Conservation (phyloP, 2,113 vertebrate genomes). For the Lanius collurio region DNA sequence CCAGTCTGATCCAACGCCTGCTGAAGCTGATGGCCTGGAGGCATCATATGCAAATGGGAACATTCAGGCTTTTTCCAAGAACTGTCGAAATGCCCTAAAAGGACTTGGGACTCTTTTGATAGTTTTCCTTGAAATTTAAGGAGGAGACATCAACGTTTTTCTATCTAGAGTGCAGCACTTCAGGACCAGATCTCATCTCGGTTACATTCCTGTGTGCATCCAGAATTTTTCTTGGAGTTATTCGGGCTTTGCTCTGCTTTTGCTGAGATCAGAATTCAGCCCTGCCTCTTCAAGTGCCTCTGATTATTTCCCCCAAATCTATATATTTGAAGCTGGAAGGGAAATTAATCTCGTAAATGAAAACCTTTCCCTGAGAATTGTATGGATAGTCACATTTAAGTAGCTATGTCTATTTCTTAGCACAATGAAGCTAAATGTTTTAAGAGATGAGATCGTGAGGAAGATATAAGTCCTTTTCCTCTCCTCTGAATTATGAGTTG, state of each 20-base stretch:
- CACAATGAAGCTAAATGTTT: background rate
- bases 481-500: background rate
- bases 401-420: background rate
- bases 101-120: background rate
- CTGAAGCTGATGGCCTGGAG: slow-evolving; percentile 9
- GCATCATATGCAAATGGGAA: background rate
- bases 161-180: background rate
- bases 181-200: background rate
- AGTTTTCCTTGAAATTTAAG: background rate
- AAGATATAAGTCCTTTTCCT: background rate
- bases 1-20: background rate
- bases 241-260: background rate
- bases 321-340: background rate
- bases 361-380: background rate
- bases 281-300: background rate
- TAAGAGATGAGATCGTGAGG: background rate
- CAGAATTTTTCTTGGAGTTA: background rate
- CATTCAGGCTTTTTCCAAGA: background rate
- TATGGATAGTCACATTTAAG: background rate
- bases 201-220: background rate
- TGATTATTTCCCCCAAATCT: background rate
- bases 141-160: background rate
- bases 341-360: background rate
- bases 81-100: background rate
- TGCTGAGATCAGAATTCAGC: background rate